Evolutionary conservation across 2,888 invertebrate species (phyloP), one percentile per base, ranked within the genome.

Genomic region (Andrena praecox): DNA sequence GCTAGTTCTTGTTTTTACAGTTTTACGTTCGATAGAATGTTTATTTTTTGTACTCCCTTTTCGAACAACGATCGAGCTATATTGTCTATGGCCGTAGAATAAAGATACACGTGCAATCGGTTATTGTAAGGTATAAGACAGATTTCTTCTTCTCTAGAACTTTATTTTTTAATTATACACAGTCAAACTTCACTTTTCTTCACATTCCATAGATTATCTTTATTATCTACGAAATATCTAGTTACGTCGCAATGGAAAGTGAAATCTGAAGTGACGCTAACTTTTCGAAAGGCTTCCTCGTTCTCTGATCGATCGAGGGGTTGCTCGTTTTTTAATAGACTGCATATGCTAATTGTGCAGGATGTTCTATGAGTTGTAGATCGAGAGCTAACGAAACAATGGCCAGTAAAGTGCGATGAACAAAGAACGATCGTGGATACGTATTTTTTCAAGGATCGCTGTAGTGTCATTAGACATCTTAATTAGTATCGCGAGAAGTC

Each of bases 211-310:
- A 62, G 60, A 74, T 66, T 63, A 63, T 60, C 52, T 42, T 69
- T 24, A 74, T 66, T 63, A 63, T 69, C 48, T 33, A 71, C 29
- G 50, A 66, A 71, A 76, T 52, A 31, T 63, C 62, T 68, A 20
- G 60, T 66, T 42, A 71, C 50, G 42, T 20, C 20, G 24, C 33
- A 63, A 60, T 35, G 10, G 50, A 35, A 64, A 59, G 29, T 20
- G 7, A 71, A 81, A 82, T 86, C 79, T 77, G 79, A 86, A 82
- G 82, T 82, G 84, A 84, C 77, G 27, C 52, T 29, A 54, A 66
- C 24, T 29, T 12, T 71, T 63, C 35, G 59, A 48, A 27, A 20
- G 42, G 29, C 5, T 1, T 33, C 6, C 50, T 70, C 8, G 5
- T 63, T 59, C 42, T 50, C 12, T 8, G 12, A 27, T 6, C 20